Conservation (phyloP, 30 jellyfish, hydroid and myxozoan genomes). For the Aurelia aurita region DNA sequence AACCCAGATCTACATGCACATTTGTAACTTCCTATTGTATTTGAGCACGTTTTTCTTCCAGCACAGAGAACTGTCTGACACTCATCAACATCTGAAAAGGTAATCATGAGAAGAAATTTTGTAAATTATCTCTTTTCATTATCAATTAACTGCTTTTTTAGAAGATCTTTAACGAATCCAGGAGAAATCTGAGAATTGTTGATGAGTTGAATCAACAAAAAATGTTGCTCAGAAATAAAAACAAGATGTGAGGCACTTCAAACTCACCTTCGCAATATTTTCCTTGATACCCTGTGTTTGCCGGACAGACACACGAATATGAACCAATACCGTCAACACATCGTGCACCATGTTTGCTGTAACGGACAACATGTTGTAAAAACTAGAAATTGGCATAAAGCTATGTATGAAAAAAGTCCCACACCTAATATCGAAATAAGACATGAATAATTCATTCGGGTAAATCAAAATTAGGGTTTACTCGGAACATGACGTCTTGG, state of each 20-base stretch:
- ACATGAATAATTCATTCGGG: too few relatives aligned
- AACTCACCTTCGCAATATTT: conserved; percentile 46
- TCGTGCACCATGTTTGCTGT: conserved; percentile 59
- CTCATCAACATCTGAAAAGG: conserved; percentile 11
- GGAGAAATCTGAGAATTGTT: too few relatives aligned
- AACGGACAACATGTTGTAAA: neutral
- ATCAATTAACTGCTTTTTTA: neutral
- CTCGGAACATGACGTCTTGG: too few relatives aligned
- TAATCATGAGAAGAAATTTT: neutral
- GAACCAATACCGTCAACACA: conserved; percentile 48
- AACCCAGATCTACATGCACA: conserved; percentile 69
- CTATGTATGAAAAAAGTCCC: too few relatives aligned
- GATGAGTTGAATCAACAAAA: too few relatives aligned
- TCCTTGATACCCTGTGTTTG: conserved; percentile 46
- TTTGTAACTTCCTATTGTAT: conserved; percentile 68
- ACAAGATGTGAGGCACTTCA: too few relatives aligned
- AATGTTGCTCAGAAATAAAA: too few relatives aligned
- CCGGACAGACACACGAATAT: conserved; percentile 49
- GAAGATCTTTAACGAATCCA: too few relatives aligned
- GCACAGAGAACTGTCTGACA: conserved; percentile 57
- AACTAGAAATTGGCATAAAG: too few relatives aligned
- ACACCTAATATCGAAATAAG: too few relatives aligned
- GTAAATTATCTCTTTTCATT: neutral
- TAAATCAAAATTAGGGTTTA: too few relatives aligned
- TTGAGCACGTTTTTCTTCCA: conserved; percentile 32